Evolutionary conservation across 1,140 invertebrate genomes (phyloP).

Genomic region (Drosophila parabipectinata): DNA sequence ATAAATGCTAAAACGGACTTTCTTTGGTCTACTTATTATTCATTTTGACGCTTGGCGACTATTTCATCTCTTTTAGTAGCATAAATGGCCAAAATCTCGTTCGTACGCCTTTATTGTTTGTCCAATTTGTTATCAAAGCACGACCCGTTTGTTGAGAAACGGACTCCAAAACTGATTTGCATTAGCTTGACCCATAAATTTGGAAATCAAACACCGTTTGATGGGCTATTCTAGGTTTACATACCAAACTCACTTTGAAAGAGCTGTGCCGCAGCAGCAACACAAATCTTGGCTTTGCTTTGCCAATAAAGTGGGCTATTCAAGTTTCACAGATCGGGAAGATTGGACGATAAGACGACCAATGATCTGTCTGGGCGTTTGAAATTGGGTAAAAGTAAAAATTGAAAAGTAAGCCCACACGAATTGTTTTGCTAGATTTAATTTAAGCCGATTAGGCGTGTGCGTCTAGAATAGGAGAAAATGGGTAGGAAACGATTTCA

Average conservation of each 20-base stretch:
- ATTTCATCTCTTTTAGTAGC: slow-evolving; percentile 9
- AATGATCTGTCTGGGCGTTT: slow-evolving; percentile 25
- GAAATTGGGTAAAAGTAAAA: slow-evolving; percentile 44
- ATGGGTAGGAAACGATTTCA: slow-evolving; percentile 46
- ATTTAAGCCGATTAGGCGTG: slow-evolving; percentile 44
- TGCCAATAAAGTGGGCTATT: slow-evolving; percentile 50
- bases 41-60: slow-evolving; percentile 14
- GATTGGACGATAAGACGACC: slow-evolving; percentile 4
- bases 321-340: slow-evolving; percentile 24
- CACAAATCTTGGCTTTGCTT: slow-evolving; percentile 21
- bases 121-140: slow-evolving; percentile 57
- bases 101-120: slow-evolving; percentile 29
- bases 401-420: slow-evolving; percentile 35
- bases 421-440: slow-evolving; percentile 32
- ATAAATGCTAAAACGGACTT: slow-evolving; percentile 3
- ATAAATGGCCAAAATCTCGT: slow-evolving; percentile 34
- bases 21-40: slow-evolving; percentile 8
- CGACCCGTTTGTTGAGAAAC: slow-evolving; percentile 52
- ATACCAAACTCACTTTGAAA: slow-evolving; percentile 41
- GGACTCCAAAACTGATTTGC: slow-evolving; percentile 58
- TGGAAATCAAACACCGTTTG: slow-evolving; percentile 72
- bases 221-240: slow-evolving; percentile 45
- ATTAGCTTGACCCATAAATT: slow-evolving; percentile 68
- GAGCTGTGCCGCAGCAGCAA: slow-evolving; percentile 7
- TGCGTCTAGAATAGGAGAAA: slow-evolving; percentile 40